Conservation (phyloP, 2,888 invertebrate species). For the Acronicta psi region DNA sequence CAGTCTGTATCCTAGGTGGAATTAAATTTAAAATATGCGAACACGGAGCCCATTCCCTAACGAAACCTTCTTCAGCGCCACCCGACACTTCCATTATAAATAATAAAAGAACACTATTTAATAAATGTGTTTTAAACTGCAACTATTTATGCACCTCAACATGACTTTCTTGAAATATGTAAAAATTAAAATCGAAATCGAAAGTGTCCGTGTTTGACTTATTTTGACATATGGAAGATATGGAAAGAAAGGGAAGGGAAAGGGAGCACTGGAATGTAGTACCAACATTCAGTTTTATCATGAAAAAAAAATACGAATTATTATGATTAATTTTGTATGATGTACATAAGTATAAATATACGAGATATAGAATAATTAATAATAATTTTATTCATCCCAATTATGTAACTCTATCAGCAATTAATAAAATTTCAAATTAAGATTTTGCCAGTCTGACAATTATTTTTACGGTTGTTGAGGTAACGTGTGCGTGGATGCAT, state of each 20-base stretch:
- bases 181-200: slow-evolving; percentile 38
- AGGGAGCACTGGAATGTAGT: slow-evolving; percentile 5
- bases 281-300: slow-evolving; percentile 12
- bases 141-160: slow-evolving; percentile 39
- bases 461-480: slow-evolving; percentile 31
- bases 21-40: slow-evolving; percentile 93
- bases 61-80: slow-evolving; percentile 84
- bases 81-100: slow-evolving; percentile 79
- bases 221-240: slow-evolving; percentile 48
- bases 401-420: too few species aligned
- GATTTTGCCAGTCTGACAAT: background rate
- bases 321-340: too few species aligned
- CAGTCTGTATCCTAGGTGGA: slow-evolving; percentile 92
- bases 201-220: slow-evolving; percentile 45
- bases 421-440: too few species aligned
- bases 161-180: slow-evolving; percentile 43
- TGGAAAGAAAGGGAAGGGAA: background rate
- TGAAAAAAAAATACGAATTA: too few species aligned
- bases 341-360: too few species aligned
- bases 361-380: too few species aligned
- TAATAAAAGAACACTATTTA: slow-evolving; percentile 19
- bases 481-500: too few species aligned
- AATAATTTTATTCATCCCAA: too few species aligned
- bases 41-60: slow-evolving; percentile 95
- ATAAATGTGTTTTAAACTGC: slow-evolving; percentile 9